Evolutionary conservation across 2,113 vertebrate genomes (phyloP).

Genomic region (Charina bottae): DNA sequence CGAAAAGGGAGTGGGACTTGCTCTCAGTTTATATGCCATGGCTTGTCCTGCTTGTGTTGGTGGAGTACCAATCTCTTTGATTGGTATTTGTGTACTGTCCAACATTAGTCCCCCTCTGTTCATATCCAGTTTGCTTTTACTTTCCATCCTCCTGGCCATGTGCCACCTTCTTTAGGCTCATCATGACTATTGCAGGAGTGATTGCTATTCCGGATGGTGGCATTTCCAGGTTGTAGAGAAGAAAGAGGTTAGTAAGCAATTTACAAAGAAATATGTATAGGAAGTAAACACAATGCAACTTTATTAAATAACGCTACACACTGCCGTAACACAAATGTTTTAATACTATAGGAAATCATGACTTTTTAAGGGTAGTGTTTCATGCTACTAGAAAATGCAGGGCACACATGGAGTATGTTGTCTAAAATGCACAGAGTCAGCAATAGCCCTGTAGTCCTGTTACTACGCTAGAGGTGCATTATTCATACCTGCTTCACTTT

Average conservation of each 20-base stretch:
- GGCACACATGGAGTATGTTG: not conserved
- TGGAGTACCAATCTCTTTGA: no score
- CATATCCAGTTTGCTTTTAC: not conserved
- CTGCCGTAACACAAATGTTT: not conserved
- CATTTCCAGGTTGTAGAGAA: not conserved
- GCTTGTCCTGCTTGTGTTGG: no score
- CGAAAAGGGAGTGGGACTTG: no score
- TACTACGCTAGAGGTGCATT: not conserved
- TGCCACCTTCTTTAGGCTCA: not conserved
- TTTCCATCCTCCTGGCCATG: not conserved
- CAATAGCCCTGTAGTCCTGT: not conserved
- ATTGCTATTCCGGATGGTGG: not conserved
- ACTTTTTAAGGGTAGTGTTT: not conserved
- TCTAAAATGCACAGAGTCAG: not conserved
- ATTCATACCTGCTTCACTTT: not conserved
- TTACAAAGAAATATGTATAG: not conserved
- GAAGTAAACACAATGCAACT: not conserved
- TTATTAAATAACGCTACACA: not conserved
- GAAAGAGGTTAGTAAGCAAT: not conserved
- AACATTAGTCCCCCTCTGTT: not conserved
- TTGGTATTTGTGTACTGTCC: not conserved
- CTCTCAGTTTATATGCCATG: no score
- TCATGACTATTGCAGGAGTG: not conserved
- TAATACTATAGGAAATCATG: not conserved
- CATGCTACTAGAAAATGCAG: not conserved